These are phyloP conservation scores for Sarcophaga variegata DNA, from an alignment of 2,888 invertebrate species.

Conservation along the genomic window DNA sequence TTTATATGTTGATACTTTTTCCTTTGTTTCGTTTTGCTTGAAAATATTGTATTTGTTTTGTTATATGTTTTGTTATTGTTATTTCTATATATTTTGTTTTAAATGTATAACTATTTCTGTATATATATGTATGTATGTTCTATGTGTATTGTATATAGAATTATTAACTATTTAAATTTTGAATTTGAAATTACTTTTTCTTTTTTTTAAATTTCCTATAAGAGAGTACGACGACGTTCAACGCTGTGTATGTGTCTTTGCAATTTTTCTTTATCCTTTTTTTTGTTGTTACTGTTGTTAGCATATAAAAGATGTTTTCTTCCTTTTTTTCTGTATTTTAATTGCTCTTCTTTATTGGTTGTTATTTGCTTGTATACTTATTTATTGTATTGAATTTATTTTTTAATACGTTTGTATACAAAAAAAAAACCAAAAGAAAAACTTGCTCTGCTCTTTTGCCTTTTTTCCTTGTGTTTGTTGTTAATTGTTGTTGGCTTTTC, in stretches of 20 bases:
- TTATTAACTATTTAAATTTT: not conserved
- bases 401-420: no score
- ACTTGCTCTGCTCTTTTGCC: slow-evolving; percentile 20
- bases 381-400: no score
- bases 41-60: slow-evolving; percentile 28
- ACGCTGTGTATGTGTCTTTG: slow-evolving; percentile 26
- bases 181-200: not conserved
- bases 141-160: no score
- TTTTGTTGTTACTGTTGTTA: no score
- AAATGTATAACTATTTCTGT: slow-evolving; percentile 44
- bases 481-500: slow-evolving; percentile 48
- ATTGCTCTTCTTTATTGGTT: not conserved
- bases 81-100: slow-evolving; percentile 38
- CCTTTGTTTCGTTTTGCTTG: slow-evolving; percentile 26
- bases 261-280: slow-evolving; percentile 11
- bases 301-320: slow-evolving; percentile 22
- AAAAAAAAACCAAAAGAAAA: not conserved
- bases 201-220: not conserved
- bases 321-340: slow-evolving; percentile 4
- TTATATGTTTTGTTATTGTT: slow-evolving; percentile 13
- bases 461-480: not conserved
- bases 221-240: slow-evolving; percentile 41
- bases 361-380: not conserved
- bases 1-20: slow-evolving; percentile 31
- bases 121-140: not conserved